Conservation (phyloP, 2,888 invertebrate genomes). For the Anthoptus insignis region DNA sequence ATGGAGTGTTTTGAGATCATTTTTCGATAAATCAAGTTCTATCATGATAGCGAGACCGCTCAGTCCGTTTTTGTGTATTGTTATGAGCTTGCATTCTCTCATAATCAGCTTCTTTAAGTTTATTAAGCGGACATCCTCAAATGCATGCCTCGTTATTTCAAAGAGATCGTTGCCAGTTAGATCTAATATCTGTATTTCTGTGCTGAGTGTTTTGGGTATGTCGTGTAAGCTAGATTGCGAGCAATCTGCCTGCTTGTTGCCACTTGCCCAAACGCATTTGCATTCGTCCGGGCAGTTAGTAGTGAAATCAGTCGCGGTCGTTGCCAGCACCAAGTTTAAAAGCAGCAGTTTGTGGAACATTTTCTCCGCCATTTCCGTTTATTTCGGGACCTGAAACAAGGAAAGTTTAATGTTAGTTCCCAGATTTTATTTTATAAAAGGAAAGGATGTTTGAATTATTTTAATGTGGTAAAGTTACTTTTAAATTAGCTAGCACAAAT, state of each 20-base stretch:
- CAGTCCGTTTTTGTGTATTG: slow-evolving; percentile 92
- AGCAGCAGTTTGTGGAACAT: slow-evolving; percentile 61
- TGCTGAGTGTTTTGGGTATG: slow-evolving; percentile 91
- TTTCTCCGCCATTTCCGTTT: slow-evolving; percentile 65
- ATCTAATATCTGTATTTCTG: slow-evolving; percentile 91
- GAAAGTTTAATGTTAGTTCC: slow-evolving; percentile 34
- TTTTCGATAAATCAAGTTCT: slow-evolving; percentile 94
- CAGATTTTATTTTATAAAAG: background rate
- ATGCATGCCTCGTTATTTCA: slow-evolving; percentile 89
- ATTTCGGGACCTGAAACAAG: slow-evolving; percentile 71
- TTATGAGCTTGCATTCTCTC: slow-evolving; percentile 91
- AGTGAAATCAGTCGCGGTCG: slow-evolving; percentile 81
- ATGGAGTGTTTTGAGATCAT: slow-evolving; percentile 89
- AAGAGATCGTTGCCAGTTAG: slow-evolving; percentile 90
- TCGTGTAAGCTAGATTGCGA: slow-evolving; percentile 88
- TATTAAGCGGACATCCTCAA: slow-evolving; percentile 89
- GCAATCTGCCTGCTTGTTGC: slow-evolving; percentile 95
- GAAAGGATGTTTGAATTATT: background rate
- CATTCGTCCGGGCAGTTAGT: slow-evolving; percentile 90
- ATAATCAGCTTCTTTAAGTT: slow-evolving; percentile 94
- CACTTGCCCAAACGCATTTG: slow-evolving; percentile 95
- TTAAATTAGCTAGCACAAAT: too few relatives aligned
- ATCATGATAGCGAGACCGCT: slow-evolving; percentile 92
- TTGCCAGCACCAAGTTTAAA: slow-evolving; percentile 60
- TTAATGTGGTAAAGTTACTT: background rate